Percentiles rank a stretch among this genome's conserved stretches.
Evolutionary conservation across 1,140 invertebrate genomes (phyloP).

Genomic region (Mylabris phalerata): DNA sequence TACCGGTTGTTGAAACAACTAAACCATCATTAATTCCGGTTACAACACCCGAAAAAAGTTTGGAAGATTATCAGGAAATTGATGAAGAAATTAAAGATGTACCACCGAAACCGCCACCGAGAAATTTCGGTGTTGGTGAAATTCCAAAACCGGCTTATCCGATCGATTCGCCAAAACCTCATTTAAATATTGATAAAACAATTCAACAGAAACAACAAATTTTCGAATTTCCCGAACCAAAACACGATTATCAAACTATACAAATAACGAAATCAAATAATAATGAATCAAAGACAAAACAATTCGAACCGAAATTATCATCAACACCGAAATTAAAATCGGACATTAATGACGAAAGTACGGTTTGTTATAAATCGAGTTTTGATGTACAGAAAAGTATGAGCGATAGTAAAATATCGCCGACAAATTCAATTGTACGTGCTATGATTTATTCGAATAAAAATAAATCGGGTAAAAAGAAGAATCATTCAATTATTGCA

Average conservation of each 20-base stretch:
- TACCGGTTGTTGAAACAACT: conserved; percentile 23
- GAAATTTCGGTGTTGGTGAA: conserved; percentile 31
- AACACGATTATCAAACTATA: not conserved
- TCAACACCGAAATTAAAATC: conserved; percentile 31
- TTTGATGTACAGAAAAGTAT: conserved; percentile 26
- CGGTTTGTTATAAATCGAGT: conserved; percentile 20
- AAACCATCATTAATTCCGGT: not conserved
- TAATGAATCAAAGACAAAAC: not conserved
- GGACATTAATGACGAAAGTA: conserved; percentile 20
- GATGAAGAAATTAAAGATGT: conserved; percentile 27
- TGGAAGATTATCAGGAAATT: conserved; percentile 8
- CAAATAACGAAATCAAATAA: not conserved
- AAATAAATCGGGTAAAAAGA: conserved; percentile 52
- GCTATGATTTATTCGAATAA: conserved; percentile 40
- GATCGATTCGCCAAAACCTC: conserved; percentile 31
- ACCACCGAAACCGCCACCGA: conserved; percentile 43
- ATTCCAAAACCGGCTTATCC: conserved; percentile 32
- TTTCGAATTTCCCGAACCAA: conserved; percentile 28
- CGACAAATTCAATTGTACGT: conserved; percentile 39
- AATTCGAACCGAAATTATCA: conserved; percentile 31
- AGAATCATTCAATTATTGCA: conserved; percentile 58
- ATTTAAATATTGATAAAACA: conserved; percentile 6
- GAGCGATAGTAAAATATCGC: conserved; percentile 35
- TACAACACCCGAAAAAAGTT: not conserved
- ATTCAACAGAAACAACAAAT: not conserved